Conservation (phyloP, 2,888 invertebrate genomes). For the Cerastoderma edule region DNA sequence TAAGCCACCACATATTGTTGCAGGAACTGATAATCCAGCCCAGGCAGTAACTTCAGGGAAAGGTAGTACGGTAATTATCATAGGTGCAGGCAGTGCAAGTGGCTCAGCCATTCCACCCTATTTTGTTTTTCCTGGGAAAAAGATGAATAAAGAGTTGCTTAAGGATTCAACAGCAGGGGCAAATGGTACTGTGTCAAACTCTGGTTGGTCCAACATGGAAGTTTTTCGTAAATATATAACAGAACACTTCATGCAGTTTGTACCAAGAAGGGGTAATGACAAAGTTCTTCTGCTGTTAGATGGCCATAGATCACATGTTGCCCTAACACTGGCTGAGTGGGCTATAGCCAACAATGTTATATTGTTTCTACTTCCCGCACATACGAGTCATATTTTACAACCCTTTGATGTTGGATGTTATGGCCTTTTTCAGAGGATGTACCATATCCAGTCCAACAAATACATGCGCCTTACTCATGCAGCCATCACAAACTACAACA, state of each 20-base stretch:
- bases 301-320: conserved; percentile 32
- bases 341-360: conserved; percentile 31
- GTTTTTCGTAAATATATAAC: conserved; percentile 39
- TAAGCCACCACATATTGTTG: conserved; percentile 18
- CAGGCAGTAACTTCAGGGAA: conserved; percentile 14
- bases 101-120: conserved; percentile 29
- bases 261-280: conserved; percentile 20
- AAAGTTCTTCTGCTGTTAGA: conserved; percentile 30
- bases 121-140: conserved; percentile 37
- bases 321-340: conserved; percentile 37
- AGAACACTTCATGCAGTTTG: conserved; percentile 41
- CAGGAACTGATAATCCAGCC: neutral
- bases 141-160: conserved; percentile 22
- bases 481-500: conserved; percentile 26
- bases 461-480: conserved; percentile 1
- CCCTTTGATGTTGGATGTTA: conserved; percentile 34
- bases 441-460: conserved; percentile 30
- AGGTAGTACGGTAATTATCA: conserved; percentile 20
- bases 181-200: conserved; percentile 27
- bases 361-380: conserved; percentile 40
- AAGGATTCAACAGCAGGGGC: conserved; percentile 27
- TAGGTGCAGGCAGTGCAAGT: conserved; percentile 30
- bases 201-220: conserved; percentile 35
- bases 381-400: conserved; percentile 31
- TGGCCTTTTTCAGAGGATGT: conserved; percentile 41